Percentiles rank a stretch among this genome's conserved stretches.
Conservation (phyloP, 2,888 invertebrate genomes). For the Drosophila atroscutellata region DNA sequence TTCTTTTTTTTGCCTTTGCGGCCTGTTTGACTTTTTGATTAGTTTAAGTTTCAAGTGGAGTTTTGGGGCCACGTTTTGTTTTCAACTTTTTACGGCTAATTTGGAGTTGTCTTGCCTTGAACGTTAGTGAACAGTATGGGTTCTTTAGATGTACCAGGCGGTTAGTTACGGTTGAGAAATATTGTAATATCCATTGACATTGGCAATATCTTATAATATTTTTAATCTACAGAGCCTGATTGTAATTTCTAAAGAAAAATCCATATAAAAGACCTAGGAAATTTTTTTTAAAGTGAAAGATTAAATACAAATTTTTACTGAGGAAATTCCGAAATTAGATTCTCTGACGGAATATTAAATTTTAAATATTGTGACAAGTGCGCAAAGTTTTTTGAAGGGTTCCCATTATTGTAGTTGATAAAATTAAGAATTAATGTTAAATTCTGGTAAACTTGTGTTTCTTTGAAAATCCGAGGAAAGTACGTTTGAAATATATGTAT, state of each 20-base stretch:
- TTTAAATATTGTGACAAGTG: too few relatives aligned
- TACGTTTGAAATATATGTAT: neutral
- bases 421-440: neutral
- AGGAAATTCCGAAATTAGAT: too few relatives aligned
- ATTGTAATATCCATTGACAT: neutral
- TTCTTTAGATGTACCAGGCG: constrained; percentile 11
- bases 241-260: neutral
- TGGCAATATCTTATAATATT: neutral
- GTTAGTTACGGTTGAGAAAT: constrained; percentile 21
- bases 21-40: constrained; percentile 64
- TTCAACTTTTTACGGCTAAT: constrained; percentile 66
- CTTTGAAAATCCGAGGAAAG: neutral
- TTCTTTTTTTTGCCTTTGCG: constrained; percentile 33
- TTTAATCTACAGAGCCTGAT: neutral
- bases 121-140: constrained; percentile 29
- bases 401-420: neutral
- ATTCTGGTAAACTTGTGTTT: neutral
- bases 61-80: constrained; percentile 47
- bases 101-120: constrained; percentile 57
- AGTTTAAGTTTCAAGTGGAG: constrained; percentile 53
- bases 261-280: neutral
- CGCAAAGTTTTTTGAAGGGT: neutral
- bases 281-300: too few relatives aligned
- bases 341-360: too few relatives aligned
- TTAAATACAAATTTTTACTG: neutral